These are phyloP conservation scores for Polia nebulosa DNA, from an alignment of 2,888 invertebrate genomes.

Conservation along the genomic window DNA sequence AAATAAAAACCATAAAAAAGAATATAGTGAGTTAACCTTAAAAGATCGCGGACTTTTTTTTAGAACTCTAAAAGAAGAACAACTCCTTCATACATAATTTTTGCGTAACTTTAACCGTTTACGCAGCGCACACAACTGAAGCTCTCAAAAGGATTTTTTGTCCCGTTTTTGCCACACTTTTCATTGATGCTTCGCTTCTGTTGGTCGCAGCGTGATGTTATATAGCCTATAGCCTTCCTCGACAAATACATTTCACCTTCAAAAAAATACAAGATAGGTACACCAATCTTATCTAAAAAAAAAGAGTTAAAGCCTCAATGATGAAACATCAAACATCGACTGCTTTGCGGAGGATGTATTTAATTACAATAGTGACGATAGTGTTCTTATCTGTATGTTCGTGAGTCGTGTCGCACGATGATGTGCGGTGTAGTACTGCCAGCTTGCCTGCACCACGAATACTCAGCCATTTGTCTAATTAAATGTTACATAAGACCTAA, in stretches of 20 bases:
- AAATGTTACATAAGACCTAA: constrained; percentile 15
- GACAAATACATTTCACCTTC: constrained; percentile 2
- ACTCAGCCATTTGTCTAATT: constrained; percentile 16
- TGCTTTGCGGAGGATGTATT: constrained; percentile 70
- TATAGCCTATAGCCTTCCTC: no score
- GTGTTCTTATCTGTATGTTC: constrained; percentile 67
- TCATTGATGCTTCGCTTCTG: no score
- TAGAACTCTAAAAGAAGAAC: no score
- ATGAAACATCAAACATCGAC: constrained; percentile 59
- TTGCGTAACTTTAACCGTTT: no score
- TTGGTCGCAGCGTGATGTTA: no score
- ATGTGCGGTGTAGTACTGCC: background rate
- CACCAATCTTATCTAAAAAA: constrained; percentile 38
- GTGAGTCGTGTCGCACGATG: constrained; percentile 24
- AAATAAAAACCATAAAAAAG: no score
- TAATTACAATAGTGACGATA: constrained; percentile 71
- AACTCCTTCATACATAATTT: no score
- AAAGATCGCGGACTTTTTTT: no score
- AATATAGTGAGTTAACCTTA: no score
- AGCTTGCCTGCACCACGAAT: background rate
- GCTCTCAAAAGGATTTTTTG: no score
- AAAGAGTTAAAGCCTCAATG: constrained; percentile 44
- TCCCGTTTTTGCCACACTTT: no score
- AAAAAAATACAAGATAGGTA: constrained; percentile 21
- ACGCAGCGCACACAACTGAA: no score